Evolutionary conservation across 2,113 vertebrate genomes (phyloP).

Genomic region (Oncorhynchus mykiss): DNA sequence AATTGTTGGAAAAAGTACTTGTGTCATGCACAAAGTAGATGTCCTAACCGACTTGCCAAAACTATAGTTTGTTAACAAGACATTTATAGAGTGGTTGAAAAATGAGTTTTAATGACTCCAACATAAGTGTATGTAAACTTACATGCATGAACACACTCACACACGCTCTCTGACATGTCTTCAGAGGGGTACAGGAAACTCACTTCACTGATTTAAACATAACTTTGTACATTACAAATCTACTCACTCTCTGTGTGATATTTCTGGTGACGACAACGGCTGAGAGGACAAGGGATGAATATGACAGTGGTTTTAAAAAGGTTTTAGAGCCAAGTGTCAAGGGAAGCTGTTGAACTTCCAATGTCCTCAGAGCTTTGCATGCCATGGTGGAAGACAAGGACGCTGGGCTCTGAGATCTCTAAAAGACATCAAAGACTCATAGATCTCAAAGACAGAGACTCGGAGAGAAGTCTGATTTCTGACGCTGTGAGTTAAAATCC

Average conservation of each 20-base stretch:
- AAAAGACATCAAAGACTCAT: no score
- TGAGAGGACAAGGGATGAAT: conserved; percentile 79
- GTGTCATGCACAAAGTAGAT: no score
- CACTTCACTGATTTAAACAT: conserved; percentile 46
- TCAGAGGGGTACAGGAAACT: conserved; percentile 11
- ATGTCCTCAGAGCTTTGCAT: conserved; percentile 32
- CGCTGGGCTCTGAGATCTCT: conserved; percentile 13
- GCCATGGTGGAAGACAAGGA: conserved; percentile 5
- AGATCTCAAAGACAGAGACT: no score
- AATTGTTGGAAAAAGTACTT: no score
- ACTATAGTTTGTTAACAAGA: no score
- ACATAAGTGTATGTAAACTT: no score
- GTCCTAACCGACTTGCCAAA: no score
- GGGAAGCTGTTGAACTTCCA: conserved; percentile 32
- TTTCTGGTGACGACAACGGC: conserved; percentile 32
- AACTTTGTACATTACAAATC: conserved; percentile 34
- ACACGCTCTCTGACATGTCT: not conserved
- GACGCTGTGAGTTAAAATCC: conserved; percentile 6
- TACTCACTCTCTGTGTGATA: conserved; percentile 11
- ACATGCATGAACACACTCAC: not conserved
- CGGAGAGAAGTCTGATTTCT: conserved; percentile 25
- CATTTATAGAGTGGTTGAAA: no score
- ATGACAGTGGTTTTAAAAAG: conserved; percentile 85
- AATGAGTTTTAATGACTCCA: no score
- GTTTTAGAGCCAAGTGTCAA: conserved; percentile 51